Evolutionary conservation across 2,797 vertebrate species (phyloP), one percentile per base, ranked within the genome.

Genomic region (Florisuga fusca): DNA sequence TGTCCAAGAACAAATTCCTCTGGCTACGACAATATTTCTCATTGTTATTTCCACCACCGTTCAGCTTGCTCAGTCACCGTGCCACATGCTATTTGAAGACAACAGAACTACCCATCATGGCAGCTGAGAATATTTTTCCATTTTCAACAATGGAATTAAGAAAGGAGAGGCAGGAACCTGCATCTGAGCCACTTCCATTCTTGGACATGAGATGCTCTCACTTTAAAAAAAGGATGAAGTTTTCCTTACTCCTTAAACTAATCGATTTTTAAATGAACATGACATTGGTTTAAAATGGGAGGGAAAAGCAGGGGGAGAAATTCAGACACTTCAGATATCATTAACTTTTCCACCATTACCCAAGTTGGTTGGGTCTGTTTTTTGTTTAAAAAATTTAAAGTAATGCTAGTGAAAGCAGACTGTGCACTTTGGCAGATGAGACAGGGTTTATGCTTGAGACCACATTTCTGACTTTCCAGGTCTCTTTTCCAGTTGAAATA

Each of bases 101-200:
- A 95, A 86, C 73, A 94, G 90, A 95, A 73, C 58, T 79, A 72
- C 85, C 43, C 45, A 6, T 55, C 27, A 38, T 29, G 57, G 63
- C 83, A 93, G 67, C 61, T 76, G 48, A 91, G 93, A 61, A 41
- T 95, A 67, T 61, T 94, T 94, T 93, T 90, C 53, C 69, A n/a
- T n/a, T n/a, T n/a, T 61, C 67, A 81, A 33, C 0, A 0, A 61
- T 48, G 16, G 87, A 92, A 95, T 91, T 53, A 12, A 14, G 91
- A 89, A 91, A 77, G 31, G 53, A 76, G 48, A 89, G 69, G 88
- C 61, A 48, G 85, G 53, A 94, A 90, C 75, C 59, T 84, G 81
- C 41, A 66, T 50, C 87, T 94, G 27, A 84, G 83, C 63, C 71
- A 73, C 83, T 90, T 96, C 61, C 63, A 78, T 82, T 95, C 89